These are phyloP conservation scores for Dicerorhinus sumatrensis DNA, from an alignment of 2,113 vertebrate species.

Conservation along the genomic window DNA sequence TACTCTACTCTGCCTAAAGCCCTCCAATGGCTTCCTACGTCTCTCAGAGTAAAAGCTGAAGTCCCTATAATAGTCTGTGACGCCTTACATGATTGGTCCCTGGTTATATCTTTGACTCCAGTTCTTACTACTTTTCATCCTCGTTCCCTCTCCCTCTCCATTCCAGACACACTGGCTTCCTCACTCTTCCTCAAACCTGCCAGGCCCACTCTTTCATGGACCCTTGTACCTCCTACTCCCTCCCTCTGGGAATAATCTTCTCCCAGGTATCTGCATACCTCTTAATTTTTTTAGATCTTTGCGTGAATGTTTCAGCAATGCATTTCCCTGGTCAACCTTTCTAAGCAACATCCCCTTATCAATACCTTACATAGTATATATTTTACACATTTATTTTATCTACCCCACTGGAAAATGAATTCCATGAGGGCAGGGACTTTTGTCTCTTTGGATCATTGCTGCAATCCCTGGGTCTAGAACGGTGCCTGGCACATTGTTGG, in stretches of 20 bases:
- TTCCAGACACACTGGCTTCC: background rate
- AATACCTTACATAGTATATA: background rate
- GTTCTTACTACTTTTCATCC: background rate
- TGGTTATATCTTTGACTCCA: background rate
- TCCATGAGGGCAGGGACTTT: background rate
- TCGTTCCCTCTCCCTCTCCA: background rate
- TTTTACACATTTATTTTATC: background rate
- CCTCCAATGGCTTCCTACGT: background rate
- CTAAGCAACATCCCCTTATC: background rate
- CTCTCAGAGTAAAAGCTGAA: background rate
- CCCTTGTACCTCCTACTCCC: background rate
- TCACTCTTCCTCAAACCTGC: background rate
- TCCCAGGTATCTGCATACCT: background rate
- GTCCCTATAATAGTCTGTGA: background rate
- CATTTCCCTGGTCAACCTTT: background rate
- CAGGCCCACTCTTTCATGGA: background rate
- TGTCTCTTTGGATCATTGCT: background rate
- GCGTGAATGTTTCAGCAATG: background rate
- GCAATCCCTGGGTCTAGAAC: background rate
- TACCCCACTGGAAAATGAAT: background rate
- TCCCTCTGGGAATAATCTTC: background rate
- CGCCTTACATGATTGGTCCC: background rate
- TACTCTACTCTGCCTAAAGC: background rate
- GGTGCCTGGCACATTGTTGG: background rate
- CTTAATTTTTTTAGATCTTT: background rate